Percentiles rank a stretch among this genome's conserved stretches.
Evolutionary conservation across 2,888 invertebrate species (phyloP).

Genomic region (Oscheius onirici): DNA sequence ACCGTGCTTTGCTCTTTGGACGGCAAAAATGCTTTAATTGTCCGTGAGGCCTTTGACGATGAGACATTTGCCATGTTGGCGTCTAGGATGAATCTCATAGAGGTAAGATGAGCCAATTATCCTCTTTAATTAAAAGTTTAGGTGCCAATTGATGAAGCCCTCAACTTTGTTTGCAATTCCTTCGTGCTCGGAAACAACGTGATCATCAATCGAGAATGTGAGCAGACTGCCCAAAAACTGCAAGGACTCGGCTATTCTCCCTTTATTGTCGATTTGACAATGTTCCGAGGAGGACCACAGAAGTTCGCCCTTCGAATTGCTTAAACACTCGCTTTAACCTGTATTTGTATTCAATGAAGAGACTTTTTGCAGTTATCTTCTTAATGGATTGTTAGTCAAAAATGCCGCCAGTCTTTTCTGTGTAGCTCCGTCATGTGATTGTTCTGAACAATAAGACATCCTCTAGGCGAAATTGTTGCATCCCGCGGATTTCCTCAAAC

Average conservation of each 20-base stretch:
- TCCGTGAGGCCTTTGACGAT: slow-evolving; percentile 20
- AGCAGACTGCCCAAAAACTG: slow-evolving; percentile 12
- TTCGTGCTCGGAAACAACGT: slow-evolving; percentile 15
- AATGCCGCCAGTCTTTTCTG: not conserved
- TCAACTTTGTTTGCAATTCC: slow-evolving; percentile 22
- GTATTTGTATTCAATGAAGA: not conserved
- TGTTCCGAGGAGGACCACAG: slow-evolving; percentile 12
- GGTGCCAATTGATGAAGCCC: slow-evolving; percentile 26
- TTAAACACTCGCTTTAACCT: not conserved
- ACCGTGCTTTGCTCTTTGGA: slow-evolving; percentile 25
- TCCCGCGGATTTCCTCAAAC: slow-evolving; percentile 24
- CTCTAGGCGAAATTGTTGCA: slow-evolving; percentile 17
- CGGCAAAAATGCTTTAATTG: slow-evolving; percentile 20
- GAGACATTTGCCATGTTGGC: slow-evolving; percentile 16
- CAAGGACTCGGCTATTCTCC: slow-evolving; percentile 1
- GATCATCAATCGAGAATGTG: not conserved
- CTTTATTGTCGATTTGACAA: slow-evolving; percentile 10
- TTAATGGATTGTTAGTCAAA: not conserved
- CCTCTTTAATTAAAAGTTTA: not conserved
- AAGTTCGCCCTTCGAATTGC: slow-evolving; percentile 21
- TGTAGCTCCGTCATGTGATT: slow-evolving; percentile 15
- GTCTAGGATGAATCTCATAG: slow-evolving; percentile 6
- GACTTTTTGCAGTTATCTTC: not conserved
- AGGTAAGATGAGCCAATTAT: not conserved
- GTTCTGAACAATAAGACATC: slow-evolving; percentile 6